These are phyloP conservation scores for Corvus moneduloides DNA, from an alignment of 2,113 vertebrate species.

Conservation along the genomic window DNA sequence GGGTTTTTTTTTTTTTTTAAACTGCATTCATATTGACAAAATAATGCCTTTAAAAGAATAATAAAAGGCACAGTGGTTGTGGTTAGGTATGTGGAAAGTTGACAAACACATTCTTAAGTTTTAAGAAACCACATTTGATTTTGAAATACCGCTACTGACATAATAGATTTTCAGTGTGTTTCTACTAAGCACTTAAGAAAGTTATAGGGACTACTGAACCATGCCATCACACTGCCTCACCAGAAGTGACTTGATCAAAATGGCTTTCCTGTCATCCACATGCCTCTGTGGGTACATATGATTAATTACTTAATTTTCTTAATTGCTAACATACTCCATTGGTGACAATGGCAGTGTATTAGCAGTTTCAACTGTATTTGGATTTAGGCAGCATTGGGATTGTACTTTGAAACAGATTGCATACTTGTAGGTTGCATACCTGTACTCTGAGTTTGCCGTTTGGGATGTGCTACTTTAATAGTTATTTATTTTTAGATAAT, in stretches of 20 bases:
- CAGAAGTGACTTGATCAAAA: neutral
- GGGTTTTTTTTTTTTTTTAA: neutral
- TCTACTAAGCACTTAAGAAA: constrained; percentile 32
- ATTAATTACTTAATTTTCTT: neutral
- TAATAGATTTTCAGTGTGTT: constrained; percentile 36
- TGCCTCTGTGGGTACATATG: neutral
- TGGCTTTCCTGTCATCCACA: neutral
- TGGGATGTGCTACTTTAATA: neutral
- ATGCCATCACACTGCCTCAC: neutral
- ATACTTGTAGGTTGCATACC: neutral
- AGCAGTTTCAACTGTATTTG: neutral
- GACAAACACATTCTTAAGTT: constrained; percentile 40
- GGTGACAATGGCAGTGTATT: neutral
- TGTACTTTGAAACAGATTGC: neutral
- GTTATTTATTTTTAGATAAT: neutral
- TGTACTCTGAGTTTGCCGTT: neutral
- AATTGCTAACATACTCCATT: neutral
- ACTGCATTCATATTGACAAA: constrained; percentile 51
- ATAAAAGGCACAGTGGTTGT: constrained; percentile 75
- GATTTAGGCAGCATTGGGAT: neutral
- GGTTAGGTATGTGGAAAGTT: constrained; percentile 31
- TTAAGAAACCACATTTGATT: constrained; percentile 51
- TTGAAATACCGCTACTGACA: constrained; percentile 25
- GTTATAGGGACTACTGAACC: neutral
- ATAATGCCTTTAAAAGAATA: constrained; percentile 73